Conservation (phyloP, 2,113 vertebrate genomes). For the Brachypteracias leptosomus region DNA sequence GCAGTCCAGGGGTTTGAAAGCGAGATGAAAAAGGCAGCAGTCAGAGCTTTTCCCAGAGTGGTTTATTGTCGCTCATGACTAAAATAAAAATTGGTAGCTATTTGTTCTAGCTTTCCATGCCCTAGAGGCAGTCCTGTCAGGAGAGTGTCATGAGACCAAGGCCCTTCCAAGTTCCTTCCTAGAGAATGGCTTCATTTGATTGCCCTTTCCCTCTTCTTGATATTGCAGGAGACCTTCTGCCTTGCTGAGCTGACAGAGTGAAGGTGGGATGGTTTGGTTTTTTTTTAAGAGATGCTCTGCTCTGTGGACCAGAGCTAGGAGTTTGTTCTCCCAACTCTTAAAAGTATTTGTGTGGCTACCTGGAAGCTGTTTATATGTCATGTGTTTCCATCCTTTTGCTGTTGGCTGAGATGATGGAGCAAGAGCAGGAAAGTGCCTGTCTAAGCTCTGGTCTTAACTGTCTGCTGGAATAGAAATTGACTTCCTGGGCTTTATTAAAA, state of each 20-base stretch:
- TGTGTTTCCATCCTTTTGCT: not conserved
- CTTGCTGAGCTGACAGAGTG: not conserved
- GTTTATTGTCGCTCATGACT: not conserved
- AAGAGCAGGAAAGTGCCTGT: not conserved
- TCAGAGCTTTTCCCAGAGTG: accelerated
- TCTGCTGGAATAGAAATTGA: not conserved
- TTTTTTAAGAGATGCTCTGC: not conserved
- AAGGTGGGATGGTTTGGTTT: not conserved
- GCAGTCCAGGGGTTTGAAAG: not conserved
- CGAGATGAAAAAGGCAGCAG: not conserved
- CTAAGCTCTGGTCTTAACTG: not conserved
- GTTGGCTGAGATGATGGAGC: not conserved
- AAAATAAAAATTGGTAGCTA: not conserved
- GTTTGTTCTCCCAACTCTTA: not conserved
- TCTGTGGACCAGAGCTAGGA: not conserved
- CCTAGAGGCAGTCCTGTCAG: not conserved
- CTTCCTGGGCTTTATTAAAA: not conserved
- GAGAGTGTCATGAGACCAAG: not conserved
- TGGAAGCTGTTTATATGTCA: not conserved
- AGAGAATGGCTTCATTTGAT: not conserved
- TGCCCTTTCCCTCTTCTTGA: not conserved
- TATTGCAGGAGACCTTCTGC: not conserved
- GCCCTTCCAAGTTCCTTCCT: not conserved
- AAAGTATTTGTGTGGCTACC: not conserved
- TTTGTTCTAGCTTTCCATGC: not conserved